Conservation (phyloP, 2,888 invertebrate species). For the Bombylius discolor region DNA sequence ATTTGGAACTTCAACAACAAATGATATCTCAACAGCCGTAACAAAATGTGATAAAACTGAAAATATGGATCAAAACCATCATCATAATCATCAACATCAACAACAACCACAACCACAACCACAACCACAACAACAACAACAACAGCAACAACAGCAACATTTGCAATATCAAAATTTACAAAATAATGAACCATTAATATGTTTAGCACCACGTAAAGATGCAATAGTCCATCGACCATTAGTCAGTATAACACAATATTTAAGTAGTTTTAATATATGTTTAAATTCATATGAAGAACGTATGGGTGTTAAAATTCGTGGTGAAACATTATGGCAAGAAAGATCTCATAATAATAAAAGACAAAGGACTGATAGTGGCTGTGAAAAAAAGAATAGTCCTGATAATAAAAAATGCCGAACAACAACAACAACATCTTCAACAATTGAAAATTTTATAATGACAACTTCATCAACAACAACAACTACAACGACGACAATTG, state of each 20-base stretch:
- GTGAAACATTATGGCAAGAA: conserved; percentile 33
- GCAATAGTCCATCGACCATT: conserved; percentile 56
- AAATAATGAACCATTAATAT: conserved; percentile 24
- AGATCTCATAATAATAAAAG: conserved; percentile 27
- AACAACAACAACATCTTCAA: background rate
- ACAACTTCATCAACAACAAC: background rate
- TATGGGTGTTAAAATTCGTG: conserved; percentile 44
- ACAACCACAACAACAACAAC: no score
- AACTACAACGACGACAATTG: background rate
- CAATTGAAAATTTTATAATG: background rate
- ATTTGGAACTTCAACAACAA: background rate
- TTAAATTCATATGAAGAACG: conserved; percentile 63
- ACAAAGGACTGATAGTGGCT: conserved; percentile 45
- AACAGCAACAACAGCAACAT: no score
- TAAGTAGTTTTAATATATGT: conserved; percentile 66
- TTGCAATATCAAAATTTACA: background rate
- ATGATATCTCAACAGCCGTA: no score
- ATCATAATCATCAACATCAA: background rate
- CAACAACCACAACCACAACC: no score
- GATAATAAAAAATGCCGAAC: conserved; percentile 36
- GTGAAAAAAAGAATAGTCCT: conserved; percentile 40
- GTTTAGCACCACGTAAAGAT: conserved; percentile 43
- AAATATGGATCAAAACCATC: no score
- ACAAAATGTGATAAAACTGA: no score
- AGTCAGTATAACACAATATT: conserved; percentile 59